phyloP scores from a whole-genome alignment of 2,797 vertebrate species.

The Hypotaenidia philippensis region DNA sequence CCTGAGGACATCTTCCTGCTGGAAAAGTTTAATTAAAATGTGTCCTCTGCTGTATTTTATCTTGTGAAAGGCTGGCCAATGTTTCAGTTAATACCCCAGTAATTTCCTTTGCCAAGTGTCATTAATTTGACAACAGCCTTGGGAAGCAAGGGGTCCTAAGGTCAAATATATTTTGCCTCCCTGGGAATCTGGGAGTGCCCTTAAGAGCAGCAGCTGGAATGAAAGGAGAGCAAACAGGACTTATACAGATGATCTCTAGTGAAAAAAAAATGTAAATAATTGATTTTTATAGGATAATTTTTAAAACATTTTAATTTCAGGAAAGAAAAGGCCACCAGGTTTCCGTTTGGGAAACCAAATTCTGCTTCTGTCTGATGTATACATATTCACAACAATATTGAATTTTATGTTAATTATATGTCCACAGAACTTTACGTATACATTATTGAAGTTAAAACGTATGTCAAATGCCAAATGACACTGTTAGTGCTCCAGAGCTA shows the following conservation, averaged over 20 bases:
- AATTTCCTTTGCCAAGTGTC: conserved; percentile 26
- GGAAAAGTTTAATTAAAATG: conserved; percentile 53
- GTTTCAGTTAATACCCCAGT: conserved; percentile 33
- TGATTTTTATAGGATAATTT: background rate
- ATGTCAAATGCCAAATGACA: background rate
- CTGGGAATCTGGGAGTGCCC: background rate
- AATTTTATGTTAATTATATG: background rate
- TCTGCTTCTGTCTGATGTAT: background rate
- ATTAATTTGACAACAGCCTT: conserved; percentile 28
- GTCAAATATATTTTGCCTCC: background rate
- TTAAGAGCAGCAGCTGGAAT: background rate
- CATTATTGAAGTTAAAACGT: background rate
- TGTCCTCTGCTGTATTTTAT: conserved; percentile 6
- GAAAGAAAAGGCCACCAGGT: background rate
- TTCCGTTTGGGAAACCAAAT: background rate
- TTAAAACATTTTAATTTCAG: background rate
- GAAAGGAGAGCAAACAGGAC: background rate
- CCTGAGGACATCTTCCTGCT: conserved; percentile 23
- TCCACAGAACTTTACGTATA: background rate
- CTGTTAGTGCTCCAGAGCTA: background rate
- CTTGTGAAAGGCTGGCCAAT: background rate
- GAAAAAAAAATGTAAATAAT: background rate
- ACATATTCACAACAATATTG: background rate
- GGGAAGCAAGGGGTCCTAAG: background rate
- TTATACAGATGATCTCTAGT: background rate